Evolutionary conservation across 2,888 invertebrate genomes (phyloP).

Genomic region (Erynnis tages): DNA sequence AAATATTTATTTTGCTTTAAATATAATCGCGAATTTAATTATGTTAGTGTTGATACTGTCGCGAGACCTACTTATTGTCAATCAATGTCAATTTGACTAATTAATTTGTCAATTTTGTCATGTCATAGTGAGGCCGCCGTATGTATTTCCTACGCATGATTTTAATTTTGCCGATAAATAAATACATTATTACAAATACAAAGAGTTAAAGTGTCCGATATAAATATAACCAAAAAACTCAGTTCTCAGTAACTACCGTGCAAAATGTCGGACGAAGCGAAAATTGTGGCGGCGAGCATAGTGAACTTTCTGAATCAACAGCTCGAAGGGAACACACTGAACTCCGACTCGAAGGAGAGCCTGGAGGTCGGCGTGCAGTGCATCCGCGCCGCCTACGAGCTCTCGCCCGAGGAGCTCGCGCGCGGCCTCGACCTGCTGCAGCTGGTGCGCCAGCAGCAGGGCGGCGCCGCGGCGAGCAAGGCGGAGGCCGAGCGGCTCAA

Average conservation of each 20-base stretch:
- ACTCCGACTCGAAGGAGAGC: conserved; percentile 84
- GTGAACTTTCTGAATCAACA: conserved; percentile 81
- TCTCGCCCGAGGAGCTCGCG: conserved; percentile 77
- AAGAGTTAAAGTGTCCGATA: too few species aligned
- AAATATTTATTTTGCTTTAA: too few species aligned
- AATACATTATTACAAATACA: too few species aligned
- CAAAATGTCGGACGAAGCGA: conserved; percentile 62
- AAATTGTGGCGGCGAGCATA: conserved; percentile 79
- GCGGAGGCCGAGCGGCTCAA: conserved; percentile 91
- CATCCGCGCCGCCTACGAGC: conserved; percentile 93
- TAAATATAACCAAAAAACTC: too few species aligned
- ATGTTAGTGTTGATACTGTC: too few species aligned
- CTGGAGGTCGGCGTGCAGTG: conserved; percentile 97
- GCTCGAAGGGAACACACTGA: conserved; percentile 71
- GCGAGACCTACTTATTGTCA: too few species aligned
- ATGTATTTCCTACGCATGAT: too few species aligned
- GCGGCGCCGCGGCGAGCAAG: conserved; percentile 58
- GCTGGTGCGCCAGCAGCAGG: conserved; percentile 48
- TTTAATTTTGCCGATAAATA: too few species aligned
- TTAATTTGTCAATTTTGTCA: background rate
- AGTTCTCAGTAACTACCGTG: background rate
- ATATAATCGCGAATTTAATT: too few species aligned
- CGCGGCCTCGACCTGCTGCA: conserved; percentile 58
- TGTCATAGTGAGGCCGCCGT: background rate
- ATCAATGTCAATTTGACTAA: background rate